Conservation (phyloP, 2,113 vertebrate species). For the Neodon shergylaensis region DNA sequence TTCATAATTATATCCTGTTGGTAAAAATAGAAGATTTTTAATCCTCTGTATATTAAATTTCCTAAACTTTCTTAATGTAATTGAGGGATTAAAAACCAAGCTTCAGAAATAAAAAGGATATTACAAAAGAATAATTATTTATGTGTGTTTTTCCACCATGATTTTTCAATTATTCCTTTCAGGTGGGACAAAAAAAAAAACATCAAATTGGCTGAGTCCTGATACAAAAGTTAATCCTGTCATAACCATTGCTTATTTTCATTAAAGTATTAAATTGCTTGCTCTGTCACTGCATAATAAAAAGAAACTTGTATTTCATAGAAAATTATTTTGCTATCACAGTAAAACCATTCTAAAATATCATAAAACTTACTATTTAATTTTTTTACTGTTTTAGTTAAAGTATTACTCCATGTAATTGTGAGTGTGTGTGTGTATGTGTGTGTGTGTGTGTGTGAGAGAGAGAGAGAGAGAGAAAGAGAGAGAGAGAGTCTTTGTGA, state of each 20-base stretch:
- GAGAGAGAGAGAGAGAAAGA: too few relatives aligned
- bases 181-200: slow-evolving; percentile 79
- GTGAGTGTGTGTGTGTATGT: background rate
- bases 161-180: slow-evolving; percentile 85
- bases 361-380: background rate
- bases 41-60: slow-evolving; percentile 73
- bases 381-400: background rate
- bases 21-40: slow-evolving; percentile 81
- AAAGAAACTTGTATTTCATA: background rate
- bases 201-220: slow-evolving; percentile 69
- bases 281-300: slow-evolving; percentile 21
- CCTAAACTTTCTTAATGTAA: slow-evolving; percentile 79
- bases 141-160: slow-evolving; percentile 69
- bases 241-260: slow-evolving; percentile 76
- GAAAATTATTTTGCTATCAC: background rate
- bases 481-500: too few relatives aligned
- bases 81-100: slow-evolving; percentile 76
- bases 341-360: background rate
- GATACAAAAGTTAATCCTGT: slow-evolving; percentile 80
- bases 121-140: slow-evolving; percentile 79
- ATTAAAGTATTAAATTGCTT: slow-evolving; percentile 69
- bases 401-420: background rate
- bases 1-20: slow-evolving; percentile 79
- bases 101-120: slow-evolving; percentile 75
- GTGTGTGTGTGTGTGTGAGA: background rate